These are phyloP conservation scores for Ariolimax columbianus DNA, from an alignment of 2,888 invertebrate species.

Conservation along the genomic window DNA sequence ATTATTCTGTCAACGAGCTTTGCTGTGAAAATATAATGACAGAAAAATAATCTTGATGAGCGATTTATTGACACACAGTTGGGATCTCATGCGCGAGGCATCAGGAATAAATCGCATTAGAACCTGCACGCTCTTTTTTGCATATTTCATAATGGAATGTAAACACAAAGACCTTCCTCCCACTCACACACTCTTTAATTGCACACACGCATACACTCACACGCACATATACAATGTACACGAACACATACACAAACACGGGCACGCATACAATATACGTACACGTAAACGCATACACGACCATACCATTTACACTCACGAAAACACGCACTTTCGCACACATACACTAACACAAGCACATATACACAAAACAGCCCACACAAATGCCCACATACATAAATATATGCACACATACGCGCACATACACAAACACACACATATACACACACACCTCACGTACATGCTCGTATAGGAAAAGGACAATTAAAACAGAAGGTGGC, in stretches of 20 bases:
- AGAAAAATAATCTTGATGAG: conserved; percentile 5
- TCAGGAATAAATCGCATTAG: conserved; percentile 7
- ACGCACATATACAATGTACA: neutral
- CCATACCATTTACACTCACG: too few relatives aligned
- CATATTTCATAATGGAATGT: too few relatives aligned
- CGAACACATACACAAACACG: too few relatives aligned
- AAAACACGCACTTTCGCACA: neutral
- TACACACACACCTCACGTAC: too few relatives aligned
- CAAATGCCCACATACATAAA: neutral
- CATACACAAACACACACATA: neutral
- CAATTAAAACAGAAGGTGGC: too few relatives aligned
- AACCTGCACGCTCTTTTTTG: neutral
- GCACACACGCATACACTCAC: neutral
- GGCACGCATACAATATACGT: too few relatives aligned
- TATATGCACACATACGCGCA: neutral
- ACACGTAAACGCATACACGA: too few relatives aligned
- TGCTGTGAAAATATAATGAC: neutral
- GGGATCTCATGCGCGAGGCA: neutral
- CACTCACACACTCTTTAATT: neutral
- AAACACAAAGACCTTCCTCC: neutral
- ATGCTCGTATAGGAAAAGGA: too few relatives aligned
- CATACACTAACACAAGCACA: neutral
- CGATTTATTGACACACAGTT: conserved; percentile 10
- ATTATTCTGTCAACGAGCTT: neutral
- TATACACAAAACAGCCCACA: neutral